These are phyloP conservation scores for Amblyteles armatorius DNA, from an alignment of 2,888 invertebrate species.

Conservation along the genomic window DNA sequence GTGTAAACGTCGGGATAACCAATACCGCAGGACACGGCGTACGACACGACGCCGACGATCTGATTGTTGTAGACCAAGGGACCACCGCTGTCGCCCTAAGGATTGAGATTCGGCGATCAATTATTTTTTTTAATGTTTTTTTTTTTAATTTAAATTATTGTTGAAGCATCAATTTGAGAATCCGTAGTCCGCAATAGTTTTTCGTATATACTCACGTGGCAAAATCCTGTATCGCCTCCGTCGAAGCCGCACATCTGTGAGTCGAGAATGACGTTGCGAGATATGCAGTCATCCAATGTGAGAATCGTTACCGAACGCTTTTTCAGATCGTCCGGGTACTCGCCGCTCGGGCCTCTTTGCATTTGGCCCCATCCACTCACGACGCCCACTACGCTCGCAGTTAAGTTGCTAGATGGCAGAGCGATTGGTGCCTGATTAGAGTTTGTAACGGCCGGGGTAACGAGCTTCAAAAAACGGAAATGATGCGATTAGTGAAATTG, in stretches of 20 bases:
- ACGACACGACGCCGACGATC: slow-evolving; percentile 68
- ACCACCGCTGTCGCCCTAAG: slow-evolving; percentile 69
- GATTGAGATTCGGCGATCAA: neutral
- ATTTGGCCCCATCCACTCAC: slow-evolving; percentile 69
- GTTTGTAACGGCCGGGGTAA: slow-evolving; percentile 45
- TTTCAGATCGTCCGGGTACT: slow-evolving; percentile 60
- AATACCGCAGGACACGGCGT: slow-evolving; percentile 52
- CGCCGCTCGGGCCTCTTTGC: slow-evolving; percentile 9
- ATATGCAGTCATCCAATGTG: slow-evolving; percentile 61
- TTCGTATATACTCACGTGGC: slow-evolving; percentile 60
- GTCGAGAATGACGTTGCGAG: slow-evolving; percentile 49
- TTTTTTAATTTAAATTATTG: neutral
- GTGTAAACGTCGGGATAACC: slow-evolving; percentile 67
- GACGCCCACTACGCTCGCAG: slow-evolving; percentile 54
- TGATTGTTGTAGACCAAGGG: slow-evolving; percentile 63
- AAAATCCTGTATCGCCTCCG: slow-evolving; percentile 63
- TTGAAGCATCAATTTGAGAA: neutral
- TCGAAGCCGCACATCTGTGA: slow-evolving; percentile 67
- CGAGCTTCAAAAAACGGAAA: slow-evolving; percentile 51
- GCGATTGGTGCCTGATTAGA: slow-evolving; percentile 62
- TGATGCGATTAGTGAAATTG: neutral
- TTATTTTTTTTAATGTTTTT: neutral
- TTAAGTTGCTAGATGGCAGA: slow-evolving; percentile 59
- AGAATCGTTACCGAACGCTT: slow-evolving; percentile 60
- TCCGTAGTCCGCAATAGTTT: no score